Evolutionary conservation across 2,888 invertebrate species (phyloP).

Genomic region (Aleiodes testaceus): DNA sequence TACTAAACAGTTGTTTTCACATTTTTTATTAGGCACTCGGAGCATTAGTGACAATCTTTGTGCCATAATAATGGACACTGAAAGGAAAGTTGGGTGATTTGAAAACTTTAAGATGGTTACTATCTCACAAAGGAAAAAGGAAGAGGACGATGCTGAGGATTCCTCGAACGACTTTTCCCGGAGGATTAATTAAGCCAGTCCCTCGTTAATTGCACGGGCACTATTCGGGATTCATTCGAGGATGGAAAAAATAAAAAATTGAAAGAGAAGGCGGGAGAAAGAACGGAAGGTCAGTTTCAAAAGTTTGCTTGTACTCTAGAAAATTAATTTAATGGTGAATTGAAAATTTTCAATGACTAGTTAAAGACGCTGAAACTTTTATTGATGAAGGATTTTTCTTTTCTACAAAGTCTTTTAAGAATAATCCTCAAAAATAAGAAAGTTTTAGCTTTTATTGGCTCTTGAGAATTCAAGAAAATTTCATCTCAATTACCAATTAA

Average conservation of each 20-base stretch:
- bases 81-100: constrained; percentile 51
- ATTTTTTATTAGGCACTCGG: neutral
- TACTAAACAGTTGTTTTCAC: neutral
- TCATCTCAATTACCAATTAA: too few relatives aligned
- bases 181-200: constrained; percentile 51
- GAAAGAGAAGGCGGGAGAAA: neutral
- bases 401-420: neutral
- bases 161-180: constrained; percentile 45
- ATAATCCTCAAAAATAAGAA: neutral
- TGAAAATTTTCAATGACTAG: constrained; percentile 34
- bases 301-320: constrained; percentile 27
- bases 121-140: constrained; percentile 16
- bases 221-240: constrained; percentile 5
- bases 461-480: neutral
- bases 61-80: constrained; percentile 45
- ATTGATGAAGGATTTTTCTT: constrained; percentile 9
- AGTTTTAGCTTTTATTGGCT: constrained; percentile 17
- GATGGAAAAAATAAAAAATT: constrained; percentile 41
- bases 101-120: constrained; percentile 47
- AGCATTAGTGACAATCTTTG: neutral
- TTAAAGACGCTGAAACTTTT: constrained; percentile 25
- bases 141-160: constrained; percentile 29
- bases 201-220: constrained; percentile 49
- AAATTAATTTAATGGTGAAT: constrained; percentile 40
- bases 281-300: constrained; percentile 26